Base-by-base conservation (phyloP, 2,797 vertebrate species). In the Vireo griseus region DNA sequence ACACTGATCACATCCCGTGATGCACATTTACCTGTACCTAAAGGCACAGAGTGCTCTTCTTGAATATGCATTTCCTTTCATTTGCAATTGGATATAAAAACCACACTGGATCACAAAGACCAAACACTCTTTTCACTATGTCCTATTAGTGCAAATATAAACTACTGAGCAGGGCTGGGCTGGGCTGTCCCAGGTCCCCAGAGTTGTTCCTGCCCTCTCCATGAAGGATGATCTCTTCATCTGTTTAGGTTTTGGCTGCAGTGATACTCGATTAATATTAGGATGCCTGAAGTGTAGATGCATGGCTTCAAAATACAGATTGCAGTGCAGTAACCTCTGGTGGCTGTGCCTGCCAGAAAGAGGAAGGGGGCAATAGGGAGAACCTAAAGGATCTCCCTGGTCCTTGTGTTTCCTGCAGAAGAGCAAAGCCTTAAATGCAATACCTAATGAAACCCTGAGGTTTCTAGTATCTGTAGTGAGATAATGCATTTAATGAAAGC, bases 1-100 rank as follows among this genome's bases (percentile, higher is more conserved):
- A 11, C 0, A 0, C 16, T 29, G 4, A 28, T 50, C 37, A 47
- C 16, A 29, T 51, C 44, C 16, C 25, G 19, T 20, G 37, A 88
- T 33, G 17, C 47, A 71, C 17, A 28, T 21, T 75, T 65, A 54
- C 26, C 33, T 58, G 19, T 35, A 16, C 12, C 44, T 77, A 59
- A 47, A 90, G 33, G 4, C 31, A n/a, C n/a, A 69, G 35, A 33
- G 3, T 28, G 48, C 48, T 76, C 6, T 59, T 72, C 11, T 31
- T 58, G 42, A 76, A 44, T 12, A 40, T 39, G 2, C 13, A 31
- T 40, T 81, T 78, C 5, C 20, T 75, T 87, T 44, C 11, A 26
- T 76, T 78, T 69, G n/a, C 21, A 51, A 14, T 33, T 50, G 16
- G 3, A 25, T 61, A 29, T 55, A 52, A 66, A 88, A 78, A 45